Evolutionary conservation across 2,888 invertebrate genomes (phyloP).

Genomic region (Ditula angustiorana): DNA sequence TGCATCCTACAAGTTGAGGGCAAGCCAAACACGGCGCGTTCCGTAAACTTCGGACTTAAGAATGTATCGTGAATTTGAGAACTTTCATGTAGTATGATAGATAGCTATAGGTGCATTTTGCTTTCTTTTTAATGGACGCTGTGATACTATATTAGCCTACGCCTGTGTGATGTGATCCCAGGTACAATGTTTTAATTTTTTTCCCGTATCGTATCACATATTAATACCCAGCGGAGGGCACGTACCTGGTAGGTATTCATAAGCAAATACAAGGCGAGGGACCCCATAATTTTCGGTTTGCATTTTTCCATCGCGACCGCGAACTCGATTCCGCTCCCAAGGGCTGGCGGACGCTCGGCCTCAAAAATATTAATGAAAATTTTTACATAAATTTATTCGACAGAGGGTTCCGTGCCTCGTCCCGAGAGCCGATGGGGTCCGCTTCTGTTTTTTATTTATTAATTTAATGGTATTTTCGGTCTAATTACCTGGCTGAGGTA

Average conservation of each 20-base stretch:
- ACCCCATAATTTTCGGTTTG: conserved; percentile 85
- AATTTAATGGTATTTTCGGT: conserved; percentile 85
- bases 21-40: conserved; percentile 46
- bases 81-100: too few species aligned
- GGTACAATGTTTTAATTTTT: conserved; percentile 72
- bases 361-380: conserved; percentile 86
- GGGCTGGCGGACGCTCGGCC: conserved; percentile 82
- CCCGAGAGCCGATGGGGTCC: conserved; percentile 72
- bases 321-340: conserved; percentile 84
- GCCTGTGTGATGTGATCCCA: conserved; percentile 51
- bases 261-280: conserved; percentile 84
- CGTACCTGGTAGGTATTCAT: conserved; percentile 79
- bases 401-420: conserved; percentile 79
- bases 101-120: too few species aligned
- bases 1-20: conserved; percentile 58
- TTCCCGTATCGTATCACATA: conserved; percentile 70
- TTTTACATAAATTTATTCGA: conserved; percentile 86
- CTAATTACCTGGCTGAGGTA: conserved; percentile 84
- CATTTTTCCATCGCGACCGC: conserved; percentile 85
- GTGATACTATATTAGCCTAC: conserved; percentile 12
- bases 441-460: conserved; percentile 84
- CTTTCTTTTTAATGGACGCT: too few species aligned
- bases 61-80: conserved; percentile 3
- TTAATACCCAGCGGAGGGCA: conserved; percentile 64
- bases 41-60: conserved; percentile 30